These are phyloP conservation scores for Campoletis raptor DNA, from an alignment of 2,888 invertebrate genomes.

Conservation along the genomic window DNA sequence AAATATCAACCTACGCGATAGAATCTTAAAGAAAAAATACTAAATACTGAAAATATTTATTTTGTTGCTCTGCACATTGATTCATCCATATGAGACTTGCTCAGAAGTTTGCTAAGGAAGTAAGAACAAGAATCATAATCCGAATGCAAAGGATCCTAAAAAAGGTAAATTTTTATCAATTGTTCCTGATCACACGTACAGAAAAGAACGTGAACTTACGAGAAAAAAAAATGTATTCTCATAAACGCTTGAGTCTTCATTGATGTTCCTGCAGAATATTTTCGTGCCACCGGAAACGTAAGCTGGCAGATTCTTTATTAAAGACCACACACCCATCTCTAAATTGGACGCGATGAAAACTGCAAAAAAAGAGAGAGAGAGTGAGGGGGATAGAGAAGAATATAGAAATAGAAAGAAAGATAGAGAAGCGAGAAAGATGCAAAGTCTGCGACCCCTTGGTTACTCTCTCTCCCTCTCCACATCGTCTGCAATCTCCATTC, in stretches of 20 bases:
- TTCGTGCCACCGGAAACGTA: background rate
- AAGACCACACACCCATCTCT: slow-evolving; percentile 33
- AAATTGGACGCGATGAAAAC: slow-evolving; percentile 42
- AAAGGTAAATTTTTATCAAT: background rate
- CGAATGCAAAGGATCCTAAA: background rate
- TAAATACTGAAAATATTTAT: background rate
- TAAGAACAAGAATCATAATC: background rate
- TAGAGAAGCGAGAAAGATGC: slow-evolving; percentile 11
- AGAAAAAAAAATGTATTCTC: background rate
- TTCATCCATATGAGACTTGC: background rate
- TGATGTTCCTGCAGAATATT: background rate
- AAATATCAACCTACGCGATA: background rate
- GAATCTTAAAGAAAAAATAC: background rate
- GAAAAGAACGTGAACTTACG: background rate
- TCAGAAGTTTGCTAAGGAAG: background rate
- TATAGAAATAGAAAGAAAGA: background rate
- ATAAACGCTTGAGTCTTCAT: background rate
- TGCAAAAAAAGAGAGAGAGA: background rate
- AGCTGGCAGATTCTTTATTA: slow-evolving; percentile 10
- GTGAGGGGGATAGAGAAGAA: background rate
- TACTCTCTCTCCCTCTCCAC: slow-evolving; percentile 72
- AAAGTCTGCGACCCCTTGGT: slow-evolving; percentile 53
- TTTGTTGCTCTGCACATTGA: slow-evolving; percentile 17
- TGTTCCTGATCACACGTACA: background rate
- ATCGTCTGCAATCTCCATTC: slow-evolving; percentile 81